Conservation (phyloP, 2,888 invertebrate genomes). For the Mellilla xanthometata region DNA sequence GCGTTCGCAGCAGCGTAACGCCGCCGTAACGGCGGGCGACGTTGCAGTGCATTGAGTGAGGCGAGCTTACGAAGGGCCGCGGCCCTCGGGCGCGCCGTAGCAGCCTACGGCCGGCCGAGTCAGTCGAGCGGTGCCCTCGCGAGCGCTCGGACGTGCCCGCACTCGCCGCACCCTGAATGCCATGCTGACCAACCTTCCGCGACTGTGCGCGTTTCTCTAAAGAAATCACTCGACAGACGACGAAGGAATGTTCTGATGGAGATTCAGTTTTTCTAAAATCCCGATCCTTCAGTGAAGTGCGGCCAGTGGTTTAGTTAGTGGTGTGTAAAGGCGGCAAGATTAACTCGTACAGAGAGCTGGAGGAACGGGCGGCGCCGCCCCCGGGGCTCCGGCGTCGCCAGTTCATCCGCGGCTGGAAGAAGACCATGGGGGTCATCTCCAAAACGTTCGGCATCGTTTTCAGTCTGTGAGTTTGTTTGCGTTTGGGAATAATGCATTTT, state of each 20-base stretch:
- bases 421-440: slow-evolving; percentile 89
- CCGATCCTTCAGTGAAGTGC: slow-evolving; percentile 53
- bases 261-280: slow-evolving; percentile 12
- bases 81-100: slow-evolving; percentile 59
- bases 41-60: slow-evolving; percentile 11
- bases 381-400: slow-evolving; percentile 77
- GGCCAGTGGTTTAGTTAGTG: slow-evolving; percentile 49
- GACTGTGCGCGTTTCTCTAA: slow-evolving; percentile 55
- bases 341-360: slow-evolving; percentile 73
- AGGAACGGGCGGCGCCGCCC: slow-evolving; percentile 68
- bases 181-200: slow-evolving; percentile 47
- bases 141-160: slow-evolving; percentile 49
- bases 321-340: slow-evolving; percentile 63
- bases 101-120: slow-evolving; percentile 17
- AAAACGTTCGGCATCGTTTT: slow-evolving; percentile 91
- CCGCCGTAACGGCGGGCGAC: slow-evolving; percentile 7
- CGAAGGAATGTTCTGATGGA: slow-evolving; percentile 18
- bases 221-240: slow-evolving; percentile 46
- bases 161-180: slow-evolving; percentile 34
- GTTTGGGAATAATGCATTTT: no score
- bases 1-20: slow-evolving; percentile 25
- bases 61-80: slow-evolving; percentile 63
- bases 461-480: slow-evolving; percentile 86
- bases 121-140: slow-evolving; percentile 27
- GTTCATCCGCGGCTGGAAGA: slow-evolving; percentile 78